phyloP scores from a whole-genome alignment of 2,888 invertebrate species.

The Nycteola revayana region DNA sequence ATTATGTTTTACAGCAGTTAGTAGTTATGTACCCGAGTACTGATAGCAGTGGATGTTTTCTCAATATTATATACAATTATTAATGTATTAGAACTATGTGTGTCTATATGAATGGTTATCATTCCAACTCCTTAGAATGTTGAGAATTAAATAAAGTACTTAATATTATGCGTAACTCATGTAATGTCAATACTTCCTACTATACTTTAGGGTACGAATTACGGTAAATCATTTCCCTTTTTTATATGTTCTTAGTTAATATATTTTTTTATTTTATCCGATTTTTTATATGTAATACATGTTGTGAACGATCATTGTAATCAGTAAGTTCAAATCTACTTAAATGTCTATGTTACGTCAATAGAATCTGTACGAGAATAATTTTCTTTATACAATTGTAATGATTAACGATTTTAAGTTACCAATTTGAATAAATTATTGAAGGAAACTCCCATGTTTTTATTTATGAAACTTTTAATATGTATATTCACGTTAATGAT shows the following conservation, averaged over 20 bases:
- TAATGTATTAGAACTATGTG: too few relatives aligned
- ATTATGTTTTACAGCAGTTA: conserved; percentile 7
- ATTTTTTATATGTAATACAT: conserved; percentile 39
- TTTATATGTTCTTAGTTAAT: conserved; percentile 36
- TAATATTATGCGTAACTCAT: too few relatives aligned
- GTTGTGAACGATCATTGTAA: conserved; percentile 33
- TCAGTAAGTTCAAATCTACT: conserved; percentile 47
- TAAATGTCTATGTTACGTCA: conserved; percentile 30
- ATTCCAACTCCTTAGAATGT: too few relatives aligned
- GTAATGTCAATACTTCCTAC: too few relatives aligned
- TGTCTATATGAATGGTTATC: too few relatives aligned
- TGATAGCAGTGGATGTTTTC: conserved; percentile 22
- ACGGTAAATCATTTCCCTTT: conserved; percentile 20
- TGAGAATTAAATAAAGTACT: too few relatives aligned
- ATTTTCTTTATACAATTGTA: conserved; percentile 14
- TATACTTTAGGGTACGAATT: conserved; percentile 28
- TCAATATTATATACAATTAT: conserved; percentile 4
- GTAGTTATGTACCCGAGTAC: conserved; percentile 30
- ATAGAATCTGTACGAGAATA: too few relatives aligned
- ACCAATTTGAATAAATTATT: conserved; percentile 22
- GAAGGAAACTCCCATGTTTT: conserved; percentile 13
- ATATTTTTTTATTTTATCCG: conserved; percentile 37
- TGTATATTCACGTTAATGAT: too few relatives aligned
- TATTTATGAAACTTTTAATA: conserved; percentile 25
- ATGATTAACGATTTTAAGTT: conserved; percentile 19